phyloP scores from a whole-genome alignment of 2,888 invertebrate species.

The Rhaphigaster nebulosa region DNA sequence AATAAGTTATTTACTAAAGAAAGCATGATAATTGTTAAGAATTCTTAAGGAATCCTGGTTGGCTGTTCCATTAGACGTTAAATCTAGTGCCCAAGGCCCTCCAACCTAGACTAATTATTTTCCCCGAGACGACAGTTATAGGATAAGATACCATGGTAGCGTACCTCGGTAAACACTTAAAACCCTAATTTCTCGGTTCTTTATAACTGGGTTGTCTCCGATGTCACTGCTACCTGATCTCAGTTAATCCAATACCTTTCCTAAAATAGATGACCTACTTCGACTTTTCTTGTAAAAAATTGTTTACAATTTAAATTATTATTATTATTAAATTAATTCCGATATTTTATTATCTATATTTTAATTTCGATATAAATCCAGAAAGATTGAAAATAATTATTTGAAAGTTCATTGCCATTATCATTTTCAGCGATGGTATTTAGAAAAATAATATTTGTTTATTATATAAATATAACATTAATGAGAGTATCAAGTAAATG shows the following conservation, averaged over 20 bases:
- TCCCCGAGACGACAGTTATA: background rate
- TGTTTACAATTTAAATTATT: too few species aligned
- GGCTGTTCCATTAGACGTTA: background rate
- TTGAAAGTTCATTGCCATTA: background rate
- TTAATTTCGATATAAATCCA: background rate
- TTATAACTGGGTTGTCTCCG: background rate
- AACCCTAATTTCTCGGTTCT: slow-evolving; percentile 9
- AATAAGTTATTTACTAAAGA: background rate
- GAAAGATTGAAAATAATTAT: too few species aligned
- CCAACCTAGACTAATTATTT: background rate
- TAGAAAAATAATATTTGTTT: too few species aligned
- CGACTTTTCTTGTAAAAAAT: background rate
- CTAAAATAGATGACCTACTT: slow-evolving; percentile 1
- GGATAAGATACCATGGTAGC: slow-evolving; percentile 3
- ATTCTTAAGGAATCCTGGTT: background rate
- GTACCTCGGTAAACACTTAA: slow-evolving; percentile 17
- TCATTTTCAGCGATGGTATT: background rate
- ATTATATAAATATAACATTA: background rate
- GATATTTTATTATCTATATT: background rate
- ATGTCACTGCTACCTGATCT: slow-evolving; percentile 21
- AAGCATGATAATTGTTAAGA: background rate
- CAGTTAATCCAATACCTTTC: background rate
- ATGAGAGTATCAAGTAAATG: background rate
- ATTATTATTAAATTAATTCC: background rate
- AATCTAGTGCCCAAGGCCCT: background rate